Percentiles rank a stretch among this genome's conserved stretches.
Evolutionary conservation across 2,113 vertebrate genomes (phyloP).

Genomic region (Halcyon senegalensis): DNA sequence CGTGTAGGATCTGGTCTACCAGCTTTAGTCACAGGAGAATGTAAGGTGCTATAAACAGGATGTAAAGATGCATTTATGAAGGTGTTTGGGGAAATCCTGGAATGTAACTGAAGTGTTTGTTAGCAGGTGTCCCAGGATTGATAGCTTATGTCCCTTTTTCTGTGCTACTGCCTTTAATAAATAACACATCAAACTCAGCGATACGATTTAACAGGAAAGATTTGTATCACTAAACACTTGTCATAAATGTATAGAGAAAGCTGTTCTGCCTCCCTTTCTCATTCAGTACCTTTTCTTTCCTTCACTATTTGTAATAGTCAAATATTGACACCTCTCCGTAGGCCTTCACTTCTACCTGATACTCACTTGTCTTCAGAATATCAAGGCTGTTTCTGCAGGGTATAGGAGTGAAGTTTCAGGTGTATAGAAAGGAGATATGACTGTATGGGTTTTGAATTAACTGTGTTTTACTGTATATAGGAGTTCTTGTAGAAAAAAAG

Average conservation of each 20-base stretch:
- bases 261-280: not conserved
- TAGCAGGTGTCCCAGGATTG: not conserved
- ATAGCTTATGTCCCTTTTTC: not conserved
- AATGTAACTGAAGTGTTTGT: not conserved
- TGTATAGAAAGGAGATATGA: not conserved
- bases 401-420: not conserved
- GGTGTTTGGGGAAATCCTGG: not conserved
- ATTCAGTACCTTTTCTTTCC: not conserved
- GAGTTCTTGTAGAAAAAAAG: not conserved
- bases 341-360: not conserved
- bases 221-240: not conserved
- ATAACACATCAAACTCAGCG: not conserved
- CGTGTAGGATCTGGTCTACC: constrained; percentile 21
- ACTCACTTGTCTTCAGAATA: not conserved
- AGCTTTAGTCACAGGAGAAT: not conserved
- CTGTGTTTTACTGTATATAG: not conserved
- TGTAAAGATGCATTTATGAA: constrained; percentile 15
- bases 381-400: not conserved
- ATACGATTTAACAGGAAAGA: not conserved
- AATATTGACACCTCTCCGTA: not conserved
- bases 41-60: not conserved
- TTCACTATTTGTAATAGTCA: not conserved
- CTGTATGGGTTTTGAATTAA: not conserved
- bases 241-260: not conserved
- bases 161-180: not conserved